Base-by-base conservation (phyloP, 2,113 vertebrate genomes). In the Macrotis lagotis region DNA sequence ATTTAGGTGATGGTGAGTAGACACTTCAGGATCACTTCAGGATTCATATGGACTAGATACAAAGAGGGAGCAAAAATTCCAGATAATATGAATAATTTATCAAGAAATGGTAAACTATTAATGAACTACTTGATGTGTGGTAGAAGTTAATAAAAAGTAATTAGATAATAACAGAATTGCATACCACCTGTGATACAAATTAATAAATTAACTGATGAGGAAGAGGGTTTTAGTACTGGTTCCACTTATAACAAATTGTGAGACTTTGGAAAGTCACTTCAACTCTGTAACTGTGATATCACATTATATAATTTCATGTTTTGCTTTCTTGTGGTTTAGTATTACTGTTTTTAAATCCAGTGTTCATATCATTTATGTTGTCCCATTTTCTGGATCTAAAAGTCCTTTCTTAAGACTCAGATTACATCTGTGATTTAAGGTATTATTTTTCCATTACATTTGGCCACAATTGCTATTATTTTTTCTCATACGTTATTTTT, bases 391-490 rank as follows among this genome's bases (percentile, higher is more conserved):
- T 66, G 37, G 31, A 37, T 37, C 12, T 66, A 37, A 66, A 66
- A 66, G 12, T 66, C 31, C 59, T 94, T 96, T 95, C 25, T 93
- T 19, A n/a, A 74, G 91, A 51, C 12, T 90, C 28, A 83, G 52
- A 37, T 91, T 48, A 51, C 22, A 94, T 8, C 93, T 95, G 90
- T 88, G 88, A 22, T 31, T 91, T 88, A 47, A 91, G 91, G 91
- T 83, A 93, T 50, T 66, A 94, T 66, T 90, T 90, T 95, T 95
- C 25, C 83, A 52, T 90, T 83, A 90, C 3, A 26, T 92, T 96
- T 94, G 51, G 14, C 11, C 93, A 93, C 31, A n/a, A 0, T 66
- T 47, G 51, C 49, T 93, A 8, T 95, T 31, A 59, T 52, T 93
- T 90, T 37, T 50, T 16, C 59, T 94, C 49, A 53, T 47, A 83